A percentile compares a stretch with the other conserved stretches of the same genome.
phyloP scores from a whole-genome alignment of 2,888 invertebrate species.

The Aphidoletes aphidimyza region DNA sequence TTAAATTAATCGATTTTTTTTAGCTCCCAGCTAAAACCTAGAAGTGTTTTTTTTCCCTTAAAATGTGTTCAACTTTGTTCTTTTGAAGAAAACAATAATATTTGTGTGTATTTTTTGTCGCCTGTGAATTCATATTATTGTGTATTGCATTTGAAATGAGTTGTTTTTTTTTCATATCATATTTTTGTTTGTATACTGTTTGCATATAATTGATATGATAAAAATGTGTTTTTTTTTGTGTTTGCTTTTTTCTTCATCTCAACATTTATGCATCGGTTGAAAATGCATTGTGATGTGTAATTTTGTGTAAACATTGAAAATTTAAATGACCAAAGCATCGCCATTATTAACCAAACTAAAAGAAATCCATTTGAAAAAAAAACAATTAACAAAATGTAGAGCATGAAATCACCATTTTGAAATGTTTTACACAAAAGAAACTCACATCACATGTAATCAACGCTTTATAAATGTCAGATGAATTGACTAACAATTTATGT shows the following conservation, averaged over 20 bases:
- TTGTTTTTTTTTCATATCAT: not conserved
- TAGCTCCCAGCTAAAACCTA: not conserved
- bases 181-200: slow-evolving; percentile 50
- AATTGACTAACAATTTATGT: not conserved
- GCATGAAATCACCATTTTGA: too few species aligned
- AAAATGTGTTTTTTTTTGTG: too few species aligned
- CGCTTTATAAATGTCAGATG: not conserved
- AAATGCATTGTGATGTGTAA: not conserved
- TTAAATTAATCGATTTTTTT: not conserved
- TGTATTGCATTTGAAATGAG: slow-evolving; percentile 21
- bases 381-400: too few species aligned
- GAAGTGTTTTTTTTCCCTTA: not conserved
- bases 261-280: not conserved
- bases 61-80: not conserved
- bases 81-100: not conserved
- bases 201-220: slow-evolving; percentile 17
- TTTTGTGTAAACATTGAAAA: not conserved
- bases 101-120: slow-evolving; percentile 54
- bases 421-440: too few species aligned
- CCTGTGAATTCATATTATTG: slow-evolving; percentile 32
- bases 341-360: too few species aligned
- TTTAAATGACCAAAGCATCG: too few species aligned
- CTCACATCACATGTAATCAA: not conserved
- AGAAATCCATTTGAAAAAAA: too few species aligned
- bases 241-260: not conserved